These are phyloP conservation scores for Neodiprion lecontei DNA, from an alignment of 1,140 invertebrate genomes.

Conservation along the genomic window DNA sequence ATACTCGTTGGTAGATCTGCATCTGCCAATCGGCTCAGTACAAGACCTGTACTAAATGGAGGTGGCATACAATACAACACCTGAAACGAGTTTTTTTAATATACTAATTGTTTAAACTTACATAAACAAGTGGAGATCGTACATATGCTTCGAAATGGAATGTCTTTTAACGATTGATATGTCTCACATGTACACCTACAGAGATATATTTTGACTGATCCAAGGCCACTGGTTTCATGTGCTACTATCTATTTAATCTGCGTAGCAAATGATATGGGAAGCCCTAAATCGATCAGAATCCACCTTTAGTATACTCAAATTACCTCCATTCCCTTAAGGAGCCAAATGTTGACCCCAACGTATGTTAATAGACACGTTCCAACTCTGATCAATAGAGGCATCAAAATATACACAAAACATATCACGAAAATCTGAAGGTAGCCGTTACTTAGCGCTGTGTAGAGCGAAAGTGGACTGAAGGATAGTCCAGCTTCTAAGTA, in stretches of 20 bases:
- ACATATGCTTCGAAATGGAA: background rate
- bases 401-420: slow-evolving; percentile 51
- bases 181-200: background rate
- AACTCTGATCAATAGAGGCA: slow-evolving; percentile 48
- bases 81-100: slow-evolving; percentile 35
- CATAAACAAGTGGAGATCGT: background rate
- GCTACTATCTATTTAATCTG: no score
- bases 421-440: slow-evolving; percentile 50
- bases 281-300: no score
- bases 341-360: slow-evolving; percentile 48
- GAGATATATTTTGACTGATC: no score
- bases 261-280: no score
- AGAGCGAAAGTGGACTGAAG: slow-evolving; percentile 45
- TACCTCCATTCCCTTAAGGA: slow-evolving; percentile 59
- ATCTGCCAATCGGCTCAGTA: slow-evolving; percentile 49
- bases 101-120: slow-evolving; percentile 23
- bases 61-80: slow-evolving; percentile 59
- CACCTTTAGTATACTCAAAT: background rate
- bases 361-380: slow-evolving; percentile 44
- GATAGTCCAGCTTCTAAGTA: slow-evolving; percentile 55
- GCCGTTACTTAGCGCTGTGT: slow-evolving; percentile 42
- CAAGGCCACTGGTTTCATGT: no score
- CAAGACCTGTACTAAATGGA: slow-evolving; percentile 53
- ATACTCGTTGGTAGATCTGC: slow-evolving; percentile 55
- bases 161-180: background rate